These are phyloP conservation scores for Aporrectodea caliginosa DNA, from an alignment of 1,140 invertebrate genomes.

Conservation along the genomic window DNA sequence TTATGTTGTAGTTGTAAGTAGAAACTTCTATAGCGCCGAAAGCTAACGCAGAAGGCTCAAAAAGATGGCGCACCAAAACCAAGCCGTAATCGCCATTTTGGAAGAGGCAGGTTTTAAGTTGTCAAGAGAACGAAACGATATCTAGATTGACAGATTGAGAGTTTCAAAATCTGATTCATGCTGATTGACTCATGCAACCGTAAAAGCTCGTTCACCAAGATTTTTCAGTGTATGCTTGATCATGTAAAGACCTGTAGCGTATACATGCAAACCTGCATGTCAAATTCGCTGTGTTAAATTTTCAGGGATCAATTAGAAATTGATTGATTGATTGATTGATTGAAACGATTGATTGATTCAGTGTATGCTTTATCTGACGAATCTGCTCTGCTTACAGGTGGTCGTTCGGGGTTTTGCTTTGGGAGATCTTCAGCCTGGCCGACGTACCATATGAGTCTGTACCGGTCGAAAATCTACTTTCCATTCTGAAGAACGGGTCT, in stretches of 20 bases:
- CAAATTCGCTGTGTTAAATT: not conserved
- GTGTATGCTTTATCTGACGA: not conserved
- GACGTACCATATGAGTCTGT: slow-evolving; percentile 50
- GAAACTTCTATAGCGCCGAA: not conserved
- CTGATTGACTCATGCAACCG: no score
- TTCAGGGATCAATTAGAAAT: not conserved
- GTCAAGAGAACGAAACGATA: no score
- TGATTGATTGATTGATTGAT: not conserved
- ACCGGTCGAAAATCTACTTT: slow-evolving; percentile 61
- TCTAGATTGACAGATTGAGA: no score
- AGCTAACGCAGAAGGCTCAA: not conserved
- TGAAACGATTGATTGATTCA: not conserved
- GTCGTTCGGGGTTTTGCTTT: slow-evolving; percentile 52
- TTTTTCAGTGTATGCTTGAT: not conserved
- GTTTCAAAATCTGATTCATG: no score
- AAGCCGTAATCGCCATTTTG: no score
- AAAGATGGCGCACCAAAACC: no score
- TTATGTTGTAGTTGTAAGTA: not conserved
- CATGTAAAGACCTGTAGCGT: not conserved
- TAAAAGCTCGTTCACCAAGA: not conserved
- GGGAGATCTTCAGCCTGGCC: slow-evolving; percentile 57
- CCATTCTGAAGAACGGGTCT: not conserved
- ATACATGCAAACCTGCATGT: not conserved
- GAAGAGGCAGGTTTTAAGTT: no score
- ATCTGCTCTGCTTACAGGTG: slow-evolving; percentile 33